Evolutionary conservation across 2,888 invertebrate genomes (phyloP).

Genomic region (Listrodromus nycthemerus): DNA sequence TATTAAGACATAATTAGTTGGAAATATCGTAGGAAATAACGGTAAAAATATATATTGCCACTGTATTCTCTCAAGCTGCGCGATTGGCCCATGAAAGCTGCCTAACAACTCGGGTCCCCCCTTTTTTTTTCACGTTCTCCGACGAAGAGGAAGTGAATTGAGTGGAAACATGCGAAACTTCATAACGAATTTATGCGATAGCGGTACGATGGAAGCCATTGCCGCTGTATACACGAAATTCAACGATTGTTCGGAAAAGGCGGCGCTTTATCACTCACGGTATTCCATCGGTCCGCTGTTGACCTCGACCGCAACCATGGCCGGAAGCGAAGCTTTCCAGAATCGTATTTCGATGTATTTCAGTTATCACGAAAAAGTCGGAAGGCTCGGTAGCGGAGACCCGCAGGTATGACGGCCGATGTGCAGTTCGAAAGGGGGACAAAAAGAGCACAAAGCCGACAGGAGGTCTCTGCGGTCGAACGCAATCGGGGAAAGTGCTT

Average conservation of each 20-base stretch:
- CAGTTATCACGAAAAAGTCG: constrained; percentile 47
- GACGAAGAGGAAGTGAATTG: constrained; percentile 30
- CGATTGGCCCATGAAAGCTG: not conserved
- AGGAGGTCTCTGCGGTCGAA: constrained; percentile 65
- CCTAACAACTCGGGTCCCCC: not conserved
- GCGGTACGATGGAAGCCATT: constrained; percentile 7
- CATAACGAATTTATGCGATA: constrained; percentile 61
- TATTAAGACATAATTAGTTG: not conserved
- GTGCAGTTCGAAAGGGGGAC: constrained; percentile 1
- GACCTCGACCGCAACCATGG: constrained; percentile 31
- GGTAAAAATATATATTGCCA: not conserved
- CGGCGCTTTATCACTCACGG: constrained; percentile 54
- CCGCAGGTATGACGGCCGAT: constrained; percentile 16
- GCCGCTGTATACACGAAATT: constrained; percentile 9
- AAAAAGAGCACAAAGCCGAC: constrained; percentile 23
- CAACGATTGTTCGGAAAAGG: constrained; percentile 32
- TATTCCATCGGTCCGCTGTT: constrained; percentile 41
- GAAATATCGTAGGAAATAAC: not conserved
- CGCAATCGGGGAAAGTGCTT: constrained; percentile 75
- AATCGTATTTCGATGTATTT: constrained; percentile 31
- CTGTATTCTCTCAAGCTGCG: not conserved
- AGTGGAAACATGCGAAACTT: constrained; percentile 51
- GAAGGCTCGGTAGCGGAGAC: constrained; percentile 27
- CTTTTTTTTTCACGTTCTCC: not conserved
- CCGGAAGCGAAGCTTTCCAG: constrained; percentile 31